Percentiles rank a stretch among this genome's conserved stretches.
Evolutionary conservation across 2,888 invertebrate species (phyloP).

Genomic region (Lissocephala sabroskyi): DNA sequence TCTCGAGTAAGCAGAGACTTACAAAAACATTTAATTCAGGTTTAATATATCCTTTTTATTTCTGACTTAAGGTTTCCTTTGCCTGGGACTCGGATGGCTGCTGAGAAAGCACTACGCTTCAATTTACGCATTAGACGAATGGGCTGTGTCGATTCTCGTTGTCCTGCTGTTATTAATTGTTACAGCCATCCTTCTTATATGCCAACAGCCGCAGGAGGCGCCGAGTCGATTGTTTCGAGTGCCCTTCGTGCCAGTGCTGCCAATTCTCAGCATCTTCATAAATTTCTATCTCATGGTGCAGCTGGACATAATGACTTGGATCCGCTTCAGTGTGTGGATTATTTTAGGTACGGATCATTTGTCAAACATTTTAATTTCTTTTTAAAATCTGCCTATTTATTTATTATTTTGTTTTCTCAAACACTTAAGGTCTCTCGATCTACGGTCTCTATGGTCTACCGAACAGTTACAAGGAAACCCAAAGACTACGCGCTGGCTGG

Average conservation of each 20-base stretch:
- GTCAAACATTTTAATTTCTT: neutral
- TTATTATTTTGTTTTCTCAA: slow-evolving; percentile 14
- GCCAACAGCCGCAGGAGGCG: slow-evolving; percentile 66
- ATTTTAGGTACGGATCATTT: slow-evolving; percentile 84
- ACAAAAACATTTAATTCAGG: neutral
- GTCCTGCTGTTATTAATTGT: slow-evolving; percentile 44
- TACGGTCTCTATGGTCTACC: slow-evolving; percentile 82
- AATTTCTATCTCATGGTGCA: slow-evolving; percentile 91
- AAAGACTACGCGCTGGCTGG: slow-evolving; percentile 66
- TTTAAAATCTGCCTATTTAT: neutral
- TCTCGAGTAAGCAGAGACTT: slow-evolving; percentile 57
- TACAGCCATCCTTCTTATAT: slow-evolving; percentile 57
- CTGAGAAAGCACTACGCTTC: no score
- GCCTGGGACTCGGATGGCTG: slow-evolving; percentile 61
- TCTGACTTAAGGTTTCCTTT: slow-evolving; percentile 52
- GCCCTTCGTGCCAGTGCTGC: slow-evolving; percentile 87
- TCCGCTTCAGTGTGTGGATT: slow-evolving; percentile 88
- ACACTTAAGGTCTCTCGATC: slow-evolving; percentile 77
- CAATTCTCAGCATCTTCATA: slow-evolving; percentile 85
- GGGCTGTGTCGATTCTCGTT: slow-evolving; percentile 34
- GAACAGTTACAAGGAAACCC: slow-evolving; percentile 68
- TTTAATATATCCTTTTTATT: neutral
- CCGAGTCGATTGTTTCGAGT: slow-evolving; percentile 75
- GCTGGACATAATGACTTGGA: slow-evolving; percentile 85
- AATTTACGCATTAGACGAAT: no score